Percentiles rank a stretch among this genome's conserved stretches.
Conservation (phyloP, 2,888 invertebrate genomes). For the Megalurothrips usitatus region DNA sequence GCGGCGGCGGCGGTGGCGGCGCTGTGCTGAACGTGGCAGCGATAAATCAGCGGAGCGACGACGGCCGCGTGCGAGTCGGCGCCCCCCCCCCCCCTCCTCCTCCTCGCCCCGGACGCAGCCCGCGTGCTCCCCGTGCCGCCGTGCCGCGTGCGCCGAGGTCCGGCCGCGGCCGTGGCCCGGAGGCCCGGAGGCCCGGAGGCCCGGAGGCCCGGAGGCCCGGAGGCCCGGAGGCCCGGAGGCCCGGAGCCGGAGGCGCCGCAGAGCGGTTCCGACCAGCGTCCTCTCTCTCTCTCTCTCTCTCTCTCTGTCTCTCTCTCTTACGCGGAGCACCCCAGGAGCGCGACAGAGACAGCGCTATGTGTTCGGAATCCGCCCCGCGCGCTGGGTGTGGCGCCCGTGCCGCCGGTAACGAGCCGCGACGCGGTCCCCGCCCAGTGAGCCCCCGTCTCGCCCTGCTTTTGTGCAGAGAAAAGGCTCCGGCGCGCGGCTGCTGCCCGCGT, state of each 20-base stretch:
- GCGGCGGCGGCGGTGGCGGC: not conserved
- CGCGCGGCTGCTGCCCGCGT: constrained; percentile 26
- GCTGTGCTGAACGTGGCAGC: too few species aligned
- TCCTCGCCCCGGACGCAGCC: not conserved
- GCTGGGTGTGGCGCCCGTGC: constrained; percentile 16
- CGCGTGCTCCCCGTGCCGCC: constrained; percentile 1
- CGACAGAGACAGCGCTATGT: too few species aligned
- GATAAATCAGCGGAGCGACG: too few species aligned
- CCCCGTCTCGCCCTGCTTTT: constrained; percentile 28
- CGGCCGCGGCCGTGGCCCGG: constrained; percentile 28
- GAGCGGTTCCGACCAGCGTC: too few species aligned
- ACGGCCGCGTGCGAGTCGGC: not conserved
- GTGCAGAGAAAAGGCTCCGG: too few species aligned
- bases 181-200: too few species aligned
- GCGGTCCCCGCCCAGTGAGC: not conserved
- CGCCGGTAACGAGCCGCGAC: not conserved
- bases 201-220: too few species aligned
- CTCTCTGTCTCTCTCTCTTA: constrained; percentile 32
- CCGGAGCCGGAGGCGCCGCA: too few species aligned
- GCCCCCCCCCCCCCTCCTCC: not conserved
- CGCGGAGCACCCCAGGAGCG: too few species aligned
- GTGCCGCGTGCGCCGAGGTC: not conserved
- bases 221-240: too few species aligned
- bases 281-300: constrained; percentile 33
- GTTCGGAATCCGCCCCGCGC: too few species aligned